Evolutionary conservation across 92 coral and sea anemone genomes (phyloP).

Genomic region (Zoanthus gigantus): DNA sequence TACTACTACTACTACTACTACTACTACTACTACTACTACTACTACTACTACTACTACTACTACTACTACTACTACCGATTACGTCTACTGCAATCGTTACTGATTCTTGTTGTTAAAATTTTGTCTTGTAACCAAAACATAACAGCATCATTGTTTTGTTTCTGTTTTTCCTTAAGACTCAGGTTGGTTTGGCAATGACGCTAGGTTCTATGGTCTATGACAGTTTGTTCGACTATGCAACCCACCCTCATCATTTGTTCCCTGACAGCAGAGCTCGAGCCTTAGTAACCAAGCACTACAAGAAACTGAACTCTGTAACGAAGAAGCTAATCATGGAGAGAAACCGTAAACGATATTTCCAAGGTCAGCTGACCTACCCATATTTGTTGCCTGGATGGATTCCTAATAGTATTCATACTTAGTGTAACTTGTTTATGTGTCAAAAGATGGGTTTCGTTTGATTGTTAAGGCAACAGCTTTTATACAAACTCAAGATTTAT

Average conservation of each 20-base stretch:
- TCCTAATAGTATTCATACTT: slow-evolving; percentile 89
- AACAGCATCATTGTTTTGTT: neutral
- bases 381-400: slow-evolving; percentile 93
- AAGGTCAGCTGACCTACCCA: slow-evolving; percentile 86
- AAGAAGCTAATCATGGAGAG: slow-evolving; percentile 38
- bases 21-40: neutral
- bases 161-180: slow-evolving; percentile 43
- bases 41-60: neutral
- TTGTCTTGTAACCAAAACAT: no score
- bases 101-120: neutral
- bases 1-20: neutral
- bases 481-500: no score
- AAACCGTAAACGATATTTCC: slow-evolving; percentile 61
- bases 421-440: neutral
- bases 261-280: slow-evolving; percentile 61
- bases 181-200: slow-evolving; percentile 72
- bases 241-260: slow-evolving; percentile 20
- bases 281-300: slow-evolving; percentile 66
- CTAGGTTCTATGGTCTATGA: slow-evolving; percentile 75
- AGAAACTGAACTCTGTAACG: slow-evolving; percentile 44
- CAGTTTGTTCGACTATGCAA: slow-evolving; percentile 77
- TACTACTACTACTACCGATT: neutral
- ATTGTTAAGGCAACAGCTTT: no score
- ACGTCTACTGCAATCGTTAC: neutral
- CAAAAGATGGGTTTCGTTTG: neutral